Evolutionary conservation across 2,797 vertebrate species (phyloP).

Genomic region (Diceros bicornis): DNA sequence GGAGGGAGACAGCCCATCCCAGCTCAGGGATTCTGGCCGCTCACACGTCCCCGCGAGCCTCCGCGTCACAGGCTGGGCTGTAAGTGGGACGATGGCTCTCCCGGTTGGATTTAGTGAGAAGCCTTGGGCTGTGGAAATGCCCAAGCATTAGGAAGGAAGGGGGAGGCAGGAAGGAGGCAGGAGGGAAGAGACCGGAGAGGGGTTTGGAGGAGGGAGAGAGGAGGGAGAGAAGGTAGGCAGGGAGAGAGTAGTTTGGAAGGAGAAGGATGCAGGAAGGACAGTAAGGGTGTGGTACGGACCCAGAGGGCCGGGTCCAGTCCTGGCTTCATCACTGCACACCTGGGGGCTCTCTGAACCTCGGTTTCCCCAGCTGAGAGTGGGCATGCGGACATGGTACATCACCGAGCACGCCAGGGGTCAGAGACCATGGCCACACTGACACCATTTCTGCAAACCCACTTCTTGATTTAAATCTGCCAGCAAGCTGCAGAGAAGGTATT

Average conservation of each 20-base stretch:
- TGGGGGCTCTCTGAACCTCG: neutral
- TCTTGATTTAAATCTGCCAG: neutral
- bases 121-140: neutral
- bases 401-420: rapidly evolving
- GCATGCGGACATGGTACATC: rapidly evolving
- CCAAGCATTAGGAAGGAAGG: neutral
- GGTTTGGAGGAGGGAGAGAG: neutral
- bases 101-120: no score
- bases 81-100: no score
- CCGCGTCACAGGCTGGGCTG: neutral
- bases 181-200: rapidly evolving
- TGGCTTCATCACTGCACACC: rapidly evolving
- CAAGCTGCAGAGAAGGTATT: neutral
- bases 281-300: neutral
- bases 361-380: rapidly evolving
- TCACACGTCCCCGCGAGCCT: neutral
- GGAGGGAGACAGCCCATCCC: neutral
- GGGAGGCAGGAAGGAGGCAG: no score
- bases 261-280: neutral
- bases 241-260: neutral
- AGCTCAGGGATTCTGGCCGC: neutral
- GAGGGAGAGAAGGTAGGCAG: neutral
- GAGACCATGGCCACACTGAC: rapidly evolving
- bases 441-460: neutral
- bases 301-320: no score